Conservation (phyloP, 2,113 vertebrate genomes). For the Chrysochloris asiatica region DNA sequence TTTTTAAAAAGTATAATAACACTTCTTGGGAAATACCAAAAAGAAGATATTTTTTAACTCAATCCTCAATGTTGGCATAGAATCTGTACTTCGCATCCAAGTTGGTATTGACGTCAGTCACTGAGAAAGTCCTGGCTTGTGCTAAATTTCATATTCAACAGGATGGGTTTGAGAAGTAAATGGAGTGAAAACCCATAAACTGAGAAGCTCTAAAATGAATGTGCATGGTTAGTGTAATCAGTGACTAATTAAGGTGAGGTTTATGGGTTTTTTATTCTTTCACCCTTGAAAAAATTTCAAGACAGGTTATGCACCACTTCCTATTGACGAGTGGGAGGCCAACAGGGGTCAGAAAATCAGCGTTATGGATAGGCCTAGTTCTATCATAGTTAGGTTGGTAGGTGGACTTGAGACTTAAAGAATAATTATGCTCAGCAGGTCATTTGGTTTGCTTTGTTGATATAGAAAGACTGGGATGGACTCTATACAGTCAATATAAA, state of each 20-base stretch:
- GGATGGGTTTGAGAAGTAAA: conserved; percentile 66
- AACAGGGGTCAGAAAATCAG: conserved; percentile 18
- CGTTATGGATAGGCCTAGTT: neutral
- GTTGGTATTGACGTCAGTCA: neutral
- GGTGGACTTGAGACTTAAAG: conserved; percentile 16
- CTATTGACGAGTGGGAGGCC: neutral
- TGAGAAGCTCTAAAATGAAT: conserved; percentile 71
- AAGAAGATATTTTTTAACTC: conserved; percentile 42
- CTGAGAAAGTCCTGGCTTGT: conserved; percentile 36
- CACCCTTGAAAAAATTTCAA: conserved; percentile 59
- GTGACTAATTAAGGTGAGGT: conserved; percentile 67
- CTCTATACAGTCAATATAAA: neutral
- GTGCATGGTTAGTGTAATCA: conserved; percentile 70
- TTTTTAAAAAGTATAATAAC: conserved; percentile 21
- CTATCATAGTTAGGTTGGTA: neutral
- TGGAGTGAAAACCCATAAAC: conserved; percentile 72
- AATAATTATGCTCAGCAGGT: conserved; percentile 27
- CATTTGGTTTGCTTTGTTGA: conserved; percentile 42
- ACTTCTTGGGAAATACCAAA: conserved; percentile 47
- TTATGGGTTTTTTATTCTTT: conserved; percentile 54
- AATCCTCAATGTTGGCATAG: neutral
- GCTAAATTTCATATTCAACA: conserved; percentile 63
- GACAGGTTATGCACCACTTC: conserved; percentile 8
- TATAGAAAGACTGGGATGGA: conserved; percentile 25
- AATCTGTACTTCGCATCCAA: conserved; percentile 43